These are phyloP conservation scores for Spheniscus humboldti DNA, from an alignment of 2,797 vertebrate species.

Conservation along the genomic window DNA sequence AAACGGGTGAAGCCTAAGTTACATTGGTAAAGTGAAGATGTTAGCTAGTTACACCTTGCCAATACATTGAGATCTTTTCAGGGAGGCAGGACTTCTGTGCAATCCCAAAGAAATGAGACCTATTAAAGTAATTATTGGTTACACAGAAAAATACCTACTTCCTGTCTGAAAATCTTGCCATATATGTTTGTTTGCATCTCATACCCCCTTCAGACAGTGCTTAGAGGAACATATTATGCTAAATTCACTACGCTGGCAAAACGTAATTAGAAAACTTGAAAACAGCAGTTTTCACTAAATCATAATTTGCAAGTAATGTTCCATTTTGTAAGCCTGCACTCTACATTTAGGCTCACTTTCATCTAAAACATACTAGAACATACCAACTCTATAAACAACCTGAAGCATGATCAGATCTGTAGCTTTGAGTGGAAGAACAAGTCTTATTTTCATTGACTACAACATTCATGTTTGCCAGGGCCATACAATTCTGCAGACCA, in stretches of 20 bases:
- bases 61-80: background rate
- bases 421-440: background rate
- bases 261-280: background rate
- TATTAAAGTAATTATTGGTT: background rate
- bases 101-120: background rate
- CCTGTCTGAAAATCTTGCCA: background rate
- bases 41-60: background rate
- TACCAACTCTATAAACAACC: background rate
- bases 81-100: background rate
- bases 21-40: background rate
- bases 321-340: background rate
- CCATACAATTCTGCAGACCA: background rate
- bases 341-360: background rate
- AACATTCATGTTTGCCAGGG: background rate
- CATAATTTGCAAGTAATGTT: background rate
- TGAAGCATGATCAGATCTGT: background rate
- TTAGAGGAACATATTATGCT: background rate
- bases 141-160: background rate
- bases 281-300: conserved; percentile 9
- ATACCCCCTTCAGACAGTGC: background rate
- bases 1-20: background rate
- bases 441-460: background rate
- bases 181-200: background rate
- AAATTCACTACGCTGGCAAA: background rate
- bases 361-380: background rate